phyloP scores from a whole-genome alignment of 2,797 vertebrate genomes.

The Sciurus vulgaris region DNA sequence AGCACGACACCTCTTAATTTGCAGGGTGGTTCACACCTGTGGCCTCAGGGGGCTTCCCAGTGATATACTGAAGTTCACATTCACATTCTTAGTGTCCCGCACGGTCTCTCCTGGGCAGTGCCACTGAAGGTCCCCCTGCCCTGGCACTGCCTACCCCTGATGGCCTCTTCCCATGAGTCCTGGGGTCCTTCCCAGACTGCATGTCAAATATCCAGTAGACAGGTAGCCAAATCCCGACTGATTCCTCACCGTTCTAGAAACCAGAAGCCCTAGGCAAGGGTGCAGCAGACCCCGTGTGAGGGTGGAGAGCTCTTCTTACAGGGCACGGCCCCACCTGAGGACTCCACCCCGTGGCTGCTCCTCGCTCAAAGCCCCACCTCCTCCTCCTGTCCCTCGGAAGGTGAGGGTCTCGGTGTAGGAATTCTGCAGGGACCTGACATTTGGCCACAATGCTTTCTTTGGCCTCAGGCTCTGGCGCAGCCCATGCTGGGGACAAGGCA shows the following conservation, averaged over 20 bases:
- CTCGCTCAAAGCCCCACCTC: too few species aligned
- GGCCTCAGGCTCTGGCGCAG: too few species aligned
- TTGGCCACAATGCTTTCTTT: background rate
- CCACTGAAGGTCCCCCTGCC: too few species aligned
- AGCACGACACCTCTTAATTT: background rate
- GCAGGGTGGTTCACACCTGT: background rate
- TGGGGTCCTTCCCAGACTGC: background rate
- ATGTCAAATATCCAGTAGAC: background rate
- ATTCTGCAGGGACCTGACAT: background rate
- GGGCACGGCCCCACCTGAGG: accelerated
- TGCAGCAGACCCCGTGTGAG: accelerated
- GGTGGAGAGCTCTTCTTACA: background rate
- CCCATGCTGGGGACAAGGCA: background rate
- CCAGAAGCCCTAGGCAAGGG: background rate
- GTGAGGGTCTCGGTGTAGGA: too few species aligned
- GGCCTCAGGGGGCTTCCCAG: background rate
- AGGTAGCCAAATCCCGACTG: background rate
- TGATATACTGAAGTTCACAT: background rate
- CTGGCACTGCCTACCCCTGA: too few species aligned
- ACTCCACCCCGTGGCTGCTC: too few species aligned
- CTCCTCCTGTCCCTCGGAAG: too few species aligned
- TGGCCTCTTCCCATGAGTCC: background rate
- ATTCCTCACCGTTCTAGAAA: background rate
- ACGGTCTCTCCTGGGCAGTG: background rate
- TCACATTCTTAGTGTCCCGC: background rate